phyloP scores from a whole-genome alignment of 2,113 vertebrate species.

The Periophthalmodon schlosseri region DNA sequence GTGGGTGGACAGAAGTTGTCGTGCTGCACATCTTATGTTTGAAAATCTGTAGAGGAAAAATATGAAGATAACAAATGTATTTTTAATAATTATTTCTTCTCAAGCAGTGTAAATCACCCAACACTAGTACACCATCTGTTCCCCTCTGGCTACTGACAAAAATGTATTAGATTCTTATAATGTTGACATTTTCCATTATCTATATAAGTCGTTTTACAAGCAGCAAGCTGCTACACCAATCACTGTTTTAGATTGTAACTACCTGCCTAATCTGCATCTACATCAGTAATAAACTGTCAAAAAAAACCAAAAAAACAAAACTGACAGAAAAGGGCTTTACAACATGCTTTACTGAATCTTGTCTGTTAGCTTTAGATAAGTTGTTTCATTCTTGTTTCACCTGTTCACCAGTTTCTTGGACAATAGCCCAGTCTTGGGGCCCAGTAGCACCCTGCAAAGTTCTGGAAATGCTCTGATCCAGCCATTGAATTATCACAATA shows the following conservation, averaged over 20 bases:
- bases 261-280: not conserved
- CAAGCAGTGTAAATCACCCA: not conserved
- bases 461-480: not conserved
- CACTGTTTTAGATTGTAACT: not conserved
- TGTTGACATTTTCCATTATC: not conserved
- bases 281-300: not conserved
- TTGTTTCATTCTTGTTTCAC: too few relatives aligned
- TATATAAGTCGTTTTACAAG: not conserved
- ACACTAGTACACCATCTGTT: not conserved
- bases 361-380: not conserved
- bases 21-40: not conserved
- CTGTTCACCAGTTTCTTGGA: too few relatives aligned
- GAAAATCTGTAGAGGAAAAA: not conserved
- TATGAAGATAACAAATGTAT: constrained; percentile 4
- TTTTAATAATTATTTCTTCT: not conserved
- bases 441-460: not conserved
- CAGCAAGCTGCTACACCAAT: not conserved
- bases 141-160: not conserved
- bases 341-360: not conserved
- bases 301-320: not conserved
- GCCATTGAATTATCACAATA: not conserved
- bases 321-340: not conserved
- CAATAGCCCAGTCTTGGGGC: too few relatives aligned
- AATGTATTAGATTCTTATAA: not conserved
- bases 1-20: constrained; percentile 8